Evolutionary conservation across 2,797 vertebrate species (phyloP), one percentile per base, ranked within the genome.

Genomic region (Acanthurus tractus): DNA sequence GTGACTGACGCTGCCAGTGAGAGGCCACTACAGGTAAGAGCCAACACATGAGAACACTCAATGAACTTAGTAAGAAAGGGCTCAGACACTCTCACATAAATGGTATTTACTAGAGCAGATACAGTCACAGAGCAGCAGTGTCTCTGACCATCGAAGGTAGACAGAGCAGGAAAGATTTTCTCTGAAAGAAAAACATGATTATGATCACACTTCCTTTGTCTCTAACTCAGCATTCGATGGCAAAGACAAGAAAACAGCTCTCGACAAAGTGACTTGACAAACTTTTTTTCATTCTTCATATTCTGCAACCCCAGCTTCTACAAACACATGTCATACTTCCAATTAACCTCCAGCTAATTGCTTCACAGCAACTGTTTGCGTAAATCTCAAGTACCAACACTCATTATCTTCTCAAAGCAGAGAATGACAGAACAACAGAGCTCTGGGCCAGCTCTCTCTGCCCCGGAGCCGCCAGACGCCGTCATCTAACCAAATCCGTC

Each of bases 271-370:
- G 34, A 48, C 67, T 52, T 52, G 25, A 85, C n/a, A 34, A 79
- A 83, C 65, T 25, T 67, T 49, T 49, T 29, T 56, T 50, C 29
- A 56, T 52, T 11, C 10, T 34, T 3, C 23, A 56, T 23, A 48
- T 70, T 70, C 48, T 46, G 17, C 55, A 48, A 56, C 57, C 45
- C 29, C 2, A 34, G 29, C 29, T 34, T 34, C 29, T 34, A 34
- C 45, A n/a, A 65, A 70, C 68, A 89, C 64, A 0, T 70, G 76
- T 82, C 78, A 56, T 46, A 66, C 52, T 83, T 83, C 65, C 68
- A 89, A 88, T 92, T 88, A 92, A 84, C 84, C 83, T 88, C 15
- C 49, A 74, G 81, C 23, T 87, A 85, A 89, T 88, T 90, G 80
- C 87, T 82, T 90, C 68, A 58, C 73, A 54, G 61, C 56, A 63